Conservation (phyloP, 2,797 vertebrate species). For the Leptodactylus fallax region DNA sequence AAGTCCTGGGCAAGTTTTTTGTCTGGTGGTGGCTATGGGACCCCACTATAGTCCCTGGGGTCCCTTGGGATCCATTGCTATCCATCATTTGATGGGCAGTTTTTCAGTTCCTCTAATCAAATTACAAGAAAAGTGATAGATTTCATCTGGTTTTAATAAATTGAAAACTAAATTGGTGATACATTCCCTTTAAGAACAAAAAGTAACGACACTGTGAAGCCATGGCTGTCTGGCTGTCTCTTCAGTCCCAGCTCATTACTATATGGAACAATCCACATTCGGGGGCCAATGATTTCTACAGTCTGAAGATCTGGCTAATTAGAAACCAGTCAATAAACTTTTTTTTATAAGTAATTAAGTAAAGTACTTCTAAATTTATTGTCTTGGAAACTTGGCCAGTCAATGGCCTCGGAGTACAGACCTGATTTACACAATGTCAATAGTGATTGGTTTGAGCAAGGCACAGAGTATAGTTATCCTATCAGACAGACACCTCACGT, state of each 20-base stretch:
- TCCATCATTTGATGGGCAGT: no score
- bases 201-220: neutral
- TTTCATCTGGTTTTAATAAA: no score
- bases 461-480: no score
- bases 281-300: conserved; percentile 2
- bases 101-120: no score
- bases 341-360: conserved; percentile 44
- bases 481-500: no score
- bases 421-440: conserved; percentile 19
- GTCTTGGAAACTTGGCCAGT: conserved; percentile 7
- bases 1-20: no score
- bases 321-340: conserved; percentile 41
- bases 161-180: no score
- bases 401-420: neutral
- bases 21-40: no score
- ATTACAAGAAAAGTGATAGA: no score
- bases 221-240: neutral
- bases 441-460: conserved; percentile 15
- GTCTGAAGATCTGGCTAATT: conserved; percentile 32
- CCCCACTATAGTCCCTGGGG: no score
- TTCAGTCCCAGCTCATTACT: neutral
- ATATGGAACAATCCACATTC: conserved; percentile 5
- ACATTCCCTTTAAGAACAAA: no score
- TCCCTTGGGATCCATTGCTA: no score
- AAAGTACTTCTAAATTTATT: conserved; percentile 34